Evolutionary conservation across 2,113 vertebrate genomes (phyloP).

Genomic region (Osmerus eperlanus): DNA sequence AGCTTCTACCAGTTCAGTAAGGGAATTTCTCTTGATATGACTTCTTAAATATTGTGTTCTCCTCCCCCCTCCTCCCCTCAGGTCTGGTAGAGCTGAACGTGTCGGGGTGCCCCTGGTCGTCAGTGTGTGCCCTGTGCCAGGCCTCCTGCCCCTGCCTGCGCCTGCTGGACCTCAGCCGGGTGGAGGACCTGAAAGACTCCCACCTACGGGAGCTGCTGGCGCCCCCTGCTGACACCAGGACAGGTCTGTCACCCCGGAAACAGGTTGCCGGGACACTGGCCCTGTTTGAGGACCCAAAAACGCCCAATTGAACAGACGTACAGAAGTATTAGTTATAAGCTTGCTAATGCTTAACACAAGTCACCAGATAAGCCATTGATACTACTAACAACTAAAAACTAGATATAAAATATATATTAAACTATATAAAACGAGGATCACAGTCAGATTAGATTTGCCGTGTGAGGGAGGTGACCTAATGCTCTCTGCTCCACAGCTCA

Average conservation of each 20-base stretch:
- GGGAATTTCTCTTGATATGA: background rate
- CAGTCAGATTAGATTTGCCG: too few relatives aligned
- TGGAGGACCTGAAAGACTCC: conserved; percentile 87
- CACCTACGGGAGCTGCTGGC: conserved; percentile 86
- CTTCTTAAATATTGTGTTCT: background rate
- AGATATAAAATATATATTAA: background rate
- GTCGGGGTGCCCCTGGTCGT: conserved; percentile 81
- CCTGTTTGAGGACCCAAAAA: background rate
- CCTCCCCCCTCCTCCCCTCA: conserved; percentile 35
- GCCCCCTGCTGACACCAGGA: conserved; percentile 77
- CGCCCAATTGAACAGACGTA: background rate
- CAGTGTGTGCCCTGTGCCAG: conserved; percentile 85
- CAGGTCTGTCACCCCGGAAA: conserved; percentile 63
- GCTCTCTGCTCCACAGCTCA: conserved; percentile 59
- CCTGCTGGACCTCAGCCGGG: conserved; percentile 84
- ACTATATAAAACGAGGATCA: background rate
- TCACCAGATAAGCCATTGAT: background rate
- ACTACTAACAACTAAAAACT: background rate
- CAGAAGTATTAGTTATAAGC: too few relatives aligned
- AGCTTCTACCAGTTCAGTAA: too few relatives aligned
- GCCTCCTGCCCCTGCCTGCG: conserved; percentile 81
- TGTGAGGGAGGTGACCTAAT: too few relatives aligned
- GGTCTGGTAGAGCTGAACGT: conserved; percentile 85
- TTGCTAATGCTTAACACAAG: too few relatives aligned
- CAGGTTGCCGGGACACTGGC: background rate